Evolutionary conservation across 2,888 invertebrate genomes (phyloP), one percentile per base, ranked within the genome.

Genomic region (Amblyjoppa proteus): DNA sequence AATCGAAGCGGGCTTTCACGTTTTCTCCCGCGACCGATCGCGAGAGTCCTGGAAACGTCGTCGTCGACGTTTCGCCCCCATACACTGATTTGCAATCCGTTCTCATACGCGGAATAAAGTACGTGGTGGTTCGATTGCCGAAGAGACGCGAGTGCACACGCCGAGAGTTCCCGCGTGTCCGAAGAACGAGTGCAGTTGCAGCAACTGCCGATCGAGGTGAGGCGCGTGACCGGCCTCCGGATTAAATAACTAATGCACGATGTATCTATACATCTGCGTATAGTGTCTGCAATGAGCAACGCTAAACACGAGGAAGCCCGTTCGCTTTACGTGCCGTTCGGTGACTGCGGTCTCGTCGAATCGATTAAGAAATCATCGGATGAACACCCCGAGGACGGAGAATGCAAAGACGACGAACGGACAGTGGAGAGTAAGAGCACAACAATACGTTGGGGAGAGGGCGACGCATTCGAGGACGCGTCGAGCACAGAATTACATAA

Each of bases 181-280:
- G 58, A 58, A 58, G 11, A 11, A 31, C 53, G 56, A 38, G 11
- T 58, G 68, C 81, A 77, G 58, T 84, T 84, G 84, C 80, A 76
- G 70, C 64, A 28, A 13, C 13, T 13, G n/a, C 41, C 74, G 61
- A 49, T 71, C 81, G 80, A 73, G 58, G 71, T 61, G 71, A 61
- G 64, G 51, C 68, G 74, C 85, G 85, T 81, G 85, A 85, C 85
- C 75, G 81, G 85, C 69, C 74, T 81, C 74, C 38, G 85, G 78
- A 81, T 81, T 49, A 75, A 82, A 85, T 66, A 75, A 74, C 75
- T 82, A 79, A 82, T 81, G 74, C 75, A 71, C 74, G 25, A 58
- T 53, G 41, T 70, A 70, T 28, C 64, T 51, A 9, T 71, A 73
- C 61, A 53, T 78, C 28, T 49, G n/a, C 45, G 45, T 75, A 13